A percentile compares a stretch with the other conserved stretches of the same genome.
These are phyloP conservation scores for Eupeodes luniger DNA, from an alignment of 2,888 invertebrate genomes.

Conservation along the genomic window DNA sequence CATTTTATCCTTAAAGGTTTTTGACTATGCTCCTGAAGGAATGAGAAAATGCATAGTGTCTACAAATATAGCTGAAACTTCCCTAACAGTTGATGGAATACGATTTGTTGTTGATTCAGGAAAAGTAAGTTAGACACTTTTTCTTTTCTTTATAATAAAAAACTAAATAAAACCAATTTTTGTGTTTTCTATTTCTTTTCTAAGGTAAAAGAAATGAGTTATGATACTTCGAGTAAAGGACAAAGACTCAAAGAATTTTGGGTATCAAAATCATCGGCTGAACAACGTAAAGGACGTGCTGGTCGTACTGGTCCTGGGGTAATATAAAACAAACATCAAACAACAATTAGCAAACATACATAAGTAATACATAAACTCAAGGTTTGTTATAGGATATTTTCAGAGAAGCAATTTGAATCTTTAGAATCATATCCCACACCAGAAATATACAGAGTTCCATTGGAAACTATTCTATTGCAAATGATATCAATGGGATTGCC, in stretches of 20 bases:
- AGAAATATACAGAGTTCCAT: conserved; percentile 96
- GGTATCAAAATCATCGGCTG: conserved; percentile 98
- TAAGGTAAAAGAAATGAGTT: conserved; percentile 96
- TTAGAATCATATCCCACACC: conserved; percentile 95
- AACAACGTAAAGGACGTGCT: conserved; percentile 97
- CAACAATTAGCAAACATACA: neutral
- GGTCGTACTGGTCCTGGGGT: conserved; percentile 97
- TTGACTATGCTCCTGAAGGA: conserved; percentile 97
- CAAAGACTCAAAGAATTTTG: conserved; percentile 96
- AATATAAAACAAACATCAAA: conserved; percentile 7
- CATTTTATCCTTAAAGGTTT: conserved; percentile 85
- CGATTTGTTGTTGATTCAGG: conserved; percentile 99
- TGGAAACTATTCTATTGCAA: conserved; percentile 95
- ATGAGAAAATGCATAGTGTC: conserved; percentile 98
- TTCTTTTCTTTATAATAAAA: neutral
- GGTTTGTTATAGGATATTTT: conserved; percentile 94
- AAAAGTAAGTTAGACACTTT: conserved; percentile 86
- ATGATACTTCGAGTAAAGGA: conserved; percentile 95
- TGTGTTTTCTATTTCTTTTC: neutral
- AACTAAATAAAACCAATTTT: neutral
- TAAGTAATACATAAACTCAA: conserved; percentile 51
- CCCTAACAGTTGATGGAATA: conserved; percentile 98
- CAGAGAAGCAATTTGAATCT: conserved; percentile 91
- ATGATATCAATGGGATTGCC: conserved; percentile 97
- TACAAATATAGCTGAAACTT: conserved; percentile 99